phyloP scores from a whole-genome alignment of 2,113 vertebrate species.

The Chunga burmeisteri region DNA sequence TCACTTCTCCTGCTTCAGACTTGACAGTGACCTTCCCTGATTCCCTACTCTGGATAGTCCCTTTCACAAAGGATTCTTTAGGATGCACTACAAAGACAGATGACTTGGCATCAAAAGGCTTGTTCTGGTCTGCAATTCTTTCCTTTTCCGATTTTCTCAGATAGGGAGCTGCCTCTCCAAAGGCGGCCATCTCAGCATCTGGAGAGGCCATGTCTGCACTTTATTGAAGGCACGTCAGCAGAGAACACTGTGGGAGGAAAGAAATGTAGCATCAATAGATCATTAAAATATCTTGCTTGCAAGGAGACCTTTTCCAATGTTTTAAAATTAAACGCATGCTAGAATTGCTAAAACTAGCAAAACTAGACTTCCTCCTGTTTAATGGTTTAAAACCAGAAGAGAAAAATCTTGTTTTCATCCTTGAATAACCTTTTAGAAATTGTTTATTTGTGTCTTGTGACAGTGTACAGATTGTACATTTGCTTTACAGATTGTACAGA shows the following conservation, averaged over 20 bases:
- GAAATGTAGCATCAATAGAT: not conserved
- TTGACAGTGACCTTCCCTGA: constrained; percentile 73
- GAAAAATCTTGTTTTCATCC: not conserved
- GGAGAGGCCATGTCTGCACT: constrained; percentile 69
- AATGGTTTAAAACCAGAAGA: not conserved
- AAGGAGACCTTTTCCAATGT: not conserved
- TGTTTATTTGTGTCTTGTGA: not conserved
- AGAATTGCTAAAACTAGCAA: not conserved
- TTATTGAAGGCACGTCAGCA: constrained; percentile 2
- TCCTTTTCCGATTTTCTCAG: constrained; percentile 83
- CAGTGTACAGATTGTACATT: not conserved
- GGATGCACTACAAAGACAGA: constrained; percentile 78
- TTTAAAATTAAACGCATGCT: not conserved
- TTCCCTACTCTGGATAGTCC: constrained; percentile 62
- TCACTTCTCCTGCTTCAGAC: constrained; percentile 77
- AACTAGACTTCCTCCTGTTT: not conserved
- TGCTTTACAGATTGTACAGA: not conserved
- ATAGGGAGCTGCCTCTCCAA: constrained; percentile 78
- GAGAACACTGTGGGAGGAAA: not conserved
- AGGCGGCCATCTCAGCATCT: constrained; percentile 82
- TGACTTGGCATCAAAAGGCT: constrained; percentile 86
- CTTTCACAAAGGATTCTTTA: constrained; percentile 16
- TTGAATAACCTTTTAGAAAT: not conserved
- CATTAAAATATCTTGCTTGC: not conserved
- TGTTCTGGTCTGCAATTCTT: constrained; percentile 75